Percentiles rank a stretch among this genome's conserved stretches.
Evolutionary conservation across 2,113 vertebrate genomes (phyloP).

Genomic region (Cnemophilus loriae): DNA sequence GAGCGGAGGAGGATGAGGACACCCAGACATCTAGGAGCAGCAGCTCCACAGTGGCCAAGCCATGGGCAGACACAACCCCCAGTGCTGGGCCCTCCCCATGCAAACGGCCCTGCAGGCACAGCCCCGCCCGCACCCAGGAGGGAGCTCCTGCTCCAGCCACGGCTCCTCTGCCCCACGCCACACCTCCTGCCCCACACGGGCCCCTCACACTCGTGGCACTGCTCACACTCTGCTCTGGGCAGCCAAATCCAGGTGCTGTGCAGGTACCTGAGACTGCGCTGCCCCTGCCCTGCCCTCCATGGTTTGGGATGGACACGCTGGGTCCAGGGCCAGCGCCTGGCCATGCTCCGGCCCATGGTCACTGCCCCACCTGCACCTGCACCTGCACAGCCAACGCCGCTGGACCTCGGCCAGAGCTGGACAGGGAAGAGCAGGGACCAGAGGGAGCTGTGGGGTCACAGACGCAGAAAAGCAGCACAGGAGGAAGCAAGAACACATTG

Average conservation of each 20-base stretch:
- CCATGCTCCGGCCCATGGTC: fast-evolving
- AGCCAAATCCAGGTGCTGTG: fast-evolving
- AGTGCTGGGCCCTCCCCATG: not conserved
- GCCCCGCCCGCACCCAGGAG: fast-evolving
- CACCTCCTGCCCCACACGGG: not conserved
- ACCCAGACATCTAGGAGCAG: not conserved
- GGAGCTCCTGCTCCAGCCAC: not conserved
- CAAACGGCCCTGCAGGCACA: not conserved
- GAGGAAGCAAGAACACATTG: not conserved
- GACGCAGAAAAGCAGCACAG: not conserved
- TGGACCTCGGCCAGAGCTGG: fast-evolving
- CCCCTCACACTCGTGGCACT: not conserved
- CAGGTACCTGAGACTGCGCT: not conserved
- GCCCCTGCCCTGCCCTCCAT: fast-evolving
- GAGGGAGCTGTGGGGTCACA: not conserved
- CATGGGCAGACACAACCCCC: not conserved
- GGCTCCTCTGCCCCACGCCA: not conserved
- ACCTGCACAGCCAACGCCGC: fast-evolving
- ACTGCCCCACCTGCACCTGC: not conserved
- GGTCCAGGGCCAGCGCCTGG: fast-evolving
- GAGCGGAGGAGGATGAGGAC: not conserved
- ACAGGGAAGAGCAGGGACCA: not conserved
- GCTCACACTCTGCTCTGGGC: fast-evolving
- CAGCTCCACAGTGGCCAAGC: not conserved
- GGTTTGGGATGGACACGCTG: not conserved